Evolutionary conservation across 2,797 vertebrate genomes (phyloP).

Genomic region (Micrastur ruficollis): DNA sequence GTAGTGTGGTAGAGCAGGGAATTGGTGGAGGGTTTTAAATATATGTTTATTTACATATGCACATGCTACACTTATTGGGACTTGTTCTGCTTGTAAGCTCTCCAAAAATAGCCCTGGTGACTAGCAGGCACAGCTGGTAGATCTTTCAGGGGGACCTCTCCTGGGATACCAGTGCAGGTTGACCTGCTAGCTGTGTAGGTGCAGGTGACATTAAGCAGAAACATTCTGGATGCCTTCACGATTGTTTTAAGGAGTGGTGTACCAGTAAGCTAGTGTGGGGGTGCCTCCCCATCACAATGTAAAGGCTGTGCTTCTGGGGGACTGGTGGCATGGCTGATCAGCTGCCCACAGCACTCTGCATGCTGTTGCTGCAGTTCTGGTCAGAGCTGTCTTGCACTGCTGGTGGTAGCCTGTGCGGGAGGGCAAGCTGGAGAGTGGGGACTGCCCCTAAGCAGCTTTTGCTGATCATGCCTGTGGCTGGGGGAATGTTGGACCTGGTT

Average conservation of each 20-base stretch:
- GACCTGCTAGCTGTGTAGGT: background rate
- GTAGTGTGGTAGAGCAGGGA: background rate
- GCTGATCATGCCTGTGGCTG: accelerated
- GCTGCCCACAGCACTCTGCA: accelerated
- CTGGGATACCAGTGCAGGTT: background rate
- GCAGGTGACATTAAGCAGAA: background rate
- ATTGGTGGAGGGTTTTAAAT: background rate
- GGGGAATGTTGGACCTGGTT: background rate
- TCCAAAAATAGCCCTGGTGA: background rate
- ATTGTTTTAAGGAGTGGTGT: background rate
- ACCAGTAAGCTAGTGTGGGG: no score
- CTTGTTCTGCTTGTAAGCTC: background rate
- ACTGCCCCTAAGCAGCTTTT: background rate
- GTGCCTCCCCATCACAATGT: accelerated
- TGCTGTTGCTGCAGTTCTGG: accelerated
- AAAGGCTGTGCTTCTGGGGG: background rate
- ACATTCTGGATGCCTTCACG: background rate
- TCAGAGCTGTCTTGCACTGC: background rate
- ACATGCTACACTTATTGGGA: background rate
- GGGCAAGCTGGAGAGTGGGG: background rate
- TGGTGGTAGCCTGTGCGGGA: accelerated
- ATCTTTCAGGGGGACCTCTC: background rate
- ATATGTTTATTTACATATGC: background rate
- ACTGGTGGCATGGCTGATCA: background rate
- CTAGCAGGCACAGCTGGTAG: background rate